These are phyloP conservation scores for Sarotherodon lohbergeri DNA, from an alignment of 2,113 vertebrate genomes.

Conservation along the genomic window DNA sequence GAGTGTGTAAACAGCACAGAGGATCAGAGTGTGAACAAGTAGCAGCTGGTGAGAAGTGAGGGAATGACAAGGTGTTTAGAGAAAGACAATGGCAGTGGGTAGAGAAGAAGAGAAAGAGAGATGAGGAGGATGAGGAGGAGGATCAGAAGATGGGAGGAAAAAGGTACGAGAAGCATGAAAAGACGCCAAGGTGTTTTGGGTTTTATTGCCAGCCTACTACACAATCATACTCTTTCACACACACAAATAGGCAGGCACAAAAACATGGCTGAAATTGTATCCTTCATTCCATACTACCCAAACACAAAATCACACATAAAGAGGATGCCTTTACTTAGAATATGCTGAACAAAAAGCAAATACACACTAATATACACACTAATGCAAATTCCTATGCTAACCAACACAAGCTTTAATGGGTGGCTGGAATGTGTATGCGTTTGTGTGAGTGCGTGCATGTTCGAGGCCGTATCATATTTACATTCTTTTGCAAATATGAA, in stretches of 20 bases:
- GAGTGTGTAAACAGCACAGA: not conserved
- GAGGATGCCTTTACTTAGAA: constrained; percentile 19
- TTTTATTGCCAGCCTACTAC: not conserved
- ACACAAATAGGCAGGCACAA: not conserved
- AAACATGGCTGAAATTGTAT: constrained; percentile 5
- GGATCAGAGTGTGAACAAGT: constrained; percentile 56
- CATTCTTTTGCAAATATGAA: not conserved
- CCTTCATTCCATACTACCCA: not conserved
- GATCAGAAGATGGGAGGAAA: not conserved
- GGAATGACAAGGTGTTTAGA: constrained; percentile 58
- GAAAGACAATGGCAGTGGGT: constrained; percentile 3
- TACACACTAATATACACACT: not conserved
- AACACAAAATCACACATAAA: constrained; percentile 12
- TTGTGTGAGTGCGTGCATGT: not conserved
- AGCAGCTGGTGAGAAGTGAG: constrained; percentile 65
- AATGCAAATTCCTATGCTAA: not conserved
- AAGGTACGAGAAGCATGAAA: not conserved
- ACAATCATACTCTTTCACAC: not conserved
- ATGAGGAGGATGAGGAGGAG: not conserved
- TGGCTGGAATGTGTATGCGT: not conserved
- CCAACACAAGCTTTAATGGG: not conserved
- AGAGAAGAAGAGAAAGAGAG: not conserved
- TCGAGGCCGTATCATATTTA: not conserved
- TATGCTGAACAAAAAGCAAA: not conserved
- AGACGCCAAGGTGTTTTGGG: rapidly evolving